Conservation (phyloP, 92 coral and sea anemone species). For the Muricea muricata region DNA sequence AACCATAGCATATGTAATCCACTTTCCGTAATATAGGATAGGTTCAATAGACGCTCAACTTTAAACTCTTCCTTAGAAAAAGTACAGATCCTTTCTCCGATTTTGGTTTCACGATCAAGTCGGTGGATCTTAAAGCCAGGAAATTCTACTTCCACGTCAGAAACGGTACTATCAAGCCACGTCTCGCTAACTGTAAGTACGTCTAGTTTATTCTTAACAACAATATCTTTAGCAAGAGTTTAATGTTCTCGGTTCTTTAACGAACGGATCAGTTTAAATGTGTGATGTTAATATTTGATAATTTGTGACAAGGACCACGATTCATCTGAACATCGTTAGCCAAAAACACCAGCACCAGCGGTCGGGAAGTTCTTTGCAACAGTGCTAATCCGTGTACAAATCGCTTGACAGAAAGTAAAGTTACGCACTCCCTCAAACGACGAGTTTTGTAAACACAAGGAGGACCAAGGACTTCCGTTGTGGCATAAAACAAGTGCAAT, state of each 20-base stretch:
- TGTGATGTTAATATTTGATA: too few relatives aligned
- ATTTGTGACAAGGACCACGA: too few relatives aligned
- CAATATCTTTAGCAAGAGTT: conserved; percentile 12
- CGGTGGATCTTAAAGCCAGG: conserved; percentile 27
- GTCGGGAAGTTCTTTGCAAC: neutral
- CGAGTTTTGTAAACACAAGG: neutral
- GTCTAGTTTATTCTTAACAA: neutral
- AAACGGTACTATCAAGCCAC: conserved; percentile 25
- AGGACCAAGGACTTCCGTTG: neutral
- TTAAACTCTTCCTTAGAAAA: conserved; percentile 34
- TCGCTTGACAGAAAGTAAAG: neutral
- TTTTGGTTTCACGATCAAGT: conserved; percentile 35
- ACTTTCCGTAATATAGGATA: conserved; percentile 34
- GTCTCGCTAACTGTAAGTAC: conserved; percentile 3
- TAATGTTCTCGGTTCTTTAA: conserved; percentile 37
- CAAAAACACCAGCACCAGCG: too few relatives aligned
- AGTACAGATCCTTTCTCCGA: conserved; percentile 39
- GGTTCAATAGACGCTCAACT: conserved; percentile 51
- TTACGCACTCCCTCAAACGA: neutral
- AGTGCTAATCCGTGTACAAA: neutral
- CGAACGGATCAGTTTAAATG: too few relatives aligned
- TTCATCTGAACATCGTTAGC: too few relatives aligned
- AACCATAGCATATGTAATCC: conserved; percentile 57
- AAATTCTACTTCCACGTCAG: conserved; percentile 38
- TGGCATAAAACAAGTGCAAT: neutral